phyloP scores from a whole-genome alignment of 2,797 vertebrate genomes.

The Garrulus glandarius region DNA sequence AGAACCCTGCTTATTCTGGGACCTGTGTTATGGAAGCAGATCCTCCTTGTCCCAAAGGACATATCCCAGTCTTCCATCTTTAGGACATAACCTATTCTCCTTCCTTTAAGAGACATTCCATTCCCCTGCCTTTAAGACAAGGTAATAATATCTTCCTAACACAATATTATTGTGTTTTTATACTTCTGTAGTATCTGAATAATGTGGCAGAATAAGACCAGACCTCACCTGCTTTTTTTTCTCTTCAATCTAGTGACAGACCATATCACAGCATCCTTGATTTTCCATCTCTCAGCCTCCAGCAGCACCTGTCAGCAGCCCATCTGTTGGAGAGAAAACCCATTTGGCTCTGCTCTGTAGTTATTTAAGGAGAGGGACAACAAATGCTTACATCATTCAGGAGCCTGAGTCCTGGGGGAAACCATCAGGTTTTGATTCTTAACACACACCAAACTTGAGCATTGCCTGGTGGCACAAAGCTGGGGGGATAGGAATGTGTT shows the following conservation, averaged over 20 bases:
- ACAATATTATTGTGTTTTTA: not conserved
- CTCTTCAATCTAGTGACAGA: not conserved
- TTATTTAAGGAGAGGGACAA: not conserved
- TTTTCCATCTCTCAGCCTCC: not conserved
- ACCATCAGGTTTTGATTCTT: not conserved
- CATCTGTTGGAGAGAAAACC: slow-evolving; percentile 6
- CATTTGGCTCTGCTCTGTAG: not conserved
- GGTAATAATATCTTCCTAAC: not conserved
- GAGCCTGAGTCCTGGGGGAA: not conserved
- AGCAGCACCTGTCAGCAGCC: slow-evolving; percentile 13
- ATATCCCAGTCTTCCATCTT: not conserved
- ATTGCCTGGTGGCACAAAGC: not conserved
- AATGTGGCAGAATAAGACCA: not conserved
- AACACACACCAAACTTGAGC: not conserved
- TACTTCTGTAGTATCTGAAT: not conserved
- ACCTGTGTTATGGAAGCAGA: not conserved
- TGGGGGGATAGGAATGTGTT: not conserved
- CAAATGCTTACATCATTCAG: not conserved
- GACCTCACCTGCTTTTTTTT: not conserved
- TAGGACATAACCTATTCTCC: not conserved
- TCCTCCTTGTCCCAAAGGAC: not conserved
- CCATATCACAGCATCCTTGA: not conserved
- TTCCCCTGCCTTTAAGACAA: not conserved
- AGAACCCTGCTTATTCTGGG: not conserved
- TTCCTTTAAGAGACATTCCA: not conserved